Percentiles rank a stretch among this genome's conserved stretches.
These are phyloP conservation scores for Philereme vetulata DNA, from an alignment of 2,888 invertebrate genomes.

Conservation along the genomic window DNA sequence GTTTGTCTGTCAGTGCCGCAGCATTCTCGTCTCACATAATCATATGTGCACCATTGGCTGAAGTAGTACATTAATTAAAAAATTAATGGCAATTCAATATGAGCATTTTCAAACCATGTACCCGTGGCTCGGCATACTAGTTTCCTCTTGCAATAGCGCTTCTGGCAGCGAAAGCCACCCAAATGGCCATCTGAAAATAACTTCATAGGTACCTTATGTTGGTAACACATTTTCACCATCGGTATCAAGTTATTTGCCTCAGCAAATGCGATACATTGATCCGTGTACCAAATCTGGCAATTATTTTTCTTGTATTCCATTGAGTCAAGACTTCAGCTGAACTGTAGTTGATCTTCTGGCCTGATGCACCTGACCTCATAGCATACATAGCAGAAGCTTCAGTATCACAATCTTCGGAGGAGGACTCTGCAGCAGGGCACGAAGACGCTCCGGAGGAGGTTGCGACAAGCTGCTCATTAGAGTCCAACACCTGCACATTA, in stretches of 20 bases:
- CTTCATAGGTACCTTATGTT: background rate
- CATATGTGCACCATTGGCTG: background rate
- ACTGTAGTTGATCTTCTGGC: background rate
- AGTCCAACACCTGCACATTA: too few relatives aligned
- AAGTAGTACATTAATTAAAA: background rate
- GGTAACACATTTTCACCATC: background rate
- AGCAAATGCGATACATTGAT: background rate
- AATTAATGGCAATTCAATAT: background rate
- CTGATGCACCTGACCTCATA: background rate
- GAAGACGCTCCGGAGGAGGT: too few relatives aligned
- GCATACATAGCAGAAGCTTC: too few relatives aligned
- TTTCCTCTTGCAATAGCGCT: background rate
- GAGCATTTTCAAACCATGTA: background rate
- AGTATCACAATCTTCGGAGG: too few relatives aligned
- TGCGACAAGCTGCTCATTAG: too few relatives aligned
- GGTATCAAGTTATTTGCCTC: background rate
- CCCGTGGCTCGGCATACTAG: background rate
- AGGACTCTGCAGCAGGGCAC: too few relatives aligned
- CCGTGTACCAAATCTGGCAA: background rate
- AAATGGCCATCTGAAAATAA: background rate
- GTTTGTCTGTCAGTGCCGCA: background rate
- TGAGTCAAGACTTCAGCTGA: background rate
- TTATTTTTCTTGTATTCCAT: background rate
- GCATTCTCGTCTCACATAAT: background rate
- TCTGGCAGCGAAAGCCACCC: background rate